Conservation (phyloP, 2,113 vertebrate species). For the Narcine bancroftii region DNA sequence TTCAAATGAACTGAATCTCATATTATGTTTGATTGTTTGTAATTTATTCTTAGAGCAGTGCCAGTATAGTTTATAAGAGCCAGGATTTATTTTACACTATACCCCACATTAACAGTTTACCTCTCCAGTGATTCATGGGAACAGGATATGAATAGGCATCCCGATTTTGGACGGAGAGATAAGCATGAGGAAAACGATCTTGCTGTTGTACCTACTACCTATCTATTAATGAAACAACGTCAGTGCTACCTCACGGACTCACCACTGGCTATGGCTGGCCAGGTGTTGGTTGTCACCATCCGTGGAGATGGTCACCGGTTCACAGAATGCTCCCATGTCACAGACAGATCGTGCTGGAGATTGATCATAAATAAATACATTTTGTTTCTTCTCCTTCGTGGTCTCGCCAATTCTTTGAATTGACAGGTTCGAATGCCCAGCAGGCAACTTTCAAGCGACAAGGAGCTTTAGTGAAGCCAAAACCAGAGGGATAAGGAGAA, state of each 20-base stretch:
- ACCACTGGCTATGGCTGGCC: not conserved
- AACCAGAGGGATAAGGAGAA: no score
- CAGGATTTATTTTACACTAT: constrained; percentile 16
- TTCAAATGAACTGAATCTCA: constrained; percentile 30
- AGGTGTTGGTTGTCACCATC: not conserved
- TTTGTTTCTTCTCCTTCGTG: not conserved
- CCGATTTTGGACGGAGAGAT: not conserved
- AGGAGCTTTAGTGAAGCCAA: not conserved
- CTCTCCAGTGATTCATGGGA: not conserved
- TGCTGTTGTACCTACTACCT: not conserved
- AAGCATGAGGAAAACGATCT: not conserved
- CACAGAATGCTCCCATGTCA: not conserved
- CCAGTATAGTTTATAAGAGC: constrained; percentile 25
- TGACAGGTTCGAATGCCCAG: not conserved
- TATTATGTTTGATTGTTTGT: constrained; percentile 31
- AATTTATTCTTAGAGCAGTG: constrained; percentile 28
- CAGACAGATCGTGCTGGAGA: not conserved
- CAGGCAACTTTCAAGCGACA: no score
- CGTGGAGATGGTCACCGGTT: not conserved
- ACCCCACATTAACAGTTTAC: constrained; percentile 16
- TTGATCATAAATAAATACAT: constrained; percentile 19
- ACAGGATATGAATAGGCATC: not conserved
- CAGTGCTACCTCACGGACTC: not conserved
- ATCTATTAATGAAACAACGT: not conserved
- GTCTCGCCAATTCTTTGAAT: not conserved